These are phyloP conservation scores for Drosophila insularis DNA, from an alignment of 1,140 invertebrate genomes.

Conservation along the genomic window DNA sequence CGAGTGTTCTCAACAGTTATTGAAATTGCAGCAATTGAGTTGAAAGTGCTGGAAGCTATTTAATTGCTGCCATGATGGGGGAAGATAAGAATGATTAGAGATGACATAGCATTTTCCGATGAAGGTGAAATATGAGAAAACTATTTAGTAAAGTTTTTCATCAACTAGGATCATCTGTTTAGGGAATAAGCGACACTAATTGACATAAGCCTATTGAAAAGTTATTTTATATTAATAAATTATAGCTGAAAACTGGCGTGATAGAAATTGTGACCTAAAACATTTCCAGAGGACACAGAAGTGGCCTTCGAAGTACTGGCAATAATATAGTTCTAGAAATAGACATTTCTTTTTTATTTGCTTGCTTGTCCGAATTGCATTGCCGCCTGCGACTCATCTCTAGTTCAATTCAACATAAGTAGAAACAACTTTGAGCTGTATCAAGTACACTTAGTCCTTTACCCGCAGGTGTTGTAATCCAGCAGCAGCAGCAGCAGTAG, in stretches of 20 bases:
- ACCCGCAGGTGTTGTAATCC: slow-evolving; percentile 78
- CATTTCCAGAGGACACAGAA: too few relatives aligned
- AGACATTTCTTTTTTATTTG: background rate
- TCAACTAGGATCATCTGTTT: too few relatives aligned
- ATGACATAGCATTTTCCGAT: background rate
- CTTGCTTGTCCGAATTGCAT: background rate
- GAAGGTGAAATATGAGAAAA: background rate
- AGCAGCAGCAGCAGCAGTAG: slow-evolving; percentile 15
- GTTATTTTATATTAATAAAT: too few relatives aligned
- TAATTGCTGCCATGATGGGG: slow-evolving; percentile 54
- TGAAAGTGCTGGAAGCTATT: slow-evolving; percentile 68
- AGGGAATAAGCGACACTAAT: background rate
- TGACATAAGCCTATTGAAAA: too few relatives aligned
- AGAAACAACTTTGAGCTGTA: slow-evolving; percentile 13
- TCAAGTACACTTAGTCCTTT: slow-evolving; percentile 25
- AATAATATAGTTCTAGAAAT: background rate
- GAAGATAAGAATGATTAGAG: slow-evolving; percentile 8
- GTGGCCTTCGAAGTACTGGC: too few relatives aligned
- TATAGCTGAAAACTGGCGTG: too few relatives aligned
- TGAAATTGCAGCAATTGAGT: slow-evolving; percentile 75
- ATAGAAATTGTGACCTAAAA: too few relatives aligned
- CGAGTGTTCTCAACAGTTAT: slow-evolving; percentile 72
- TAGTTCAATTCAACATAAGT: slow-evolving; percentile 13
- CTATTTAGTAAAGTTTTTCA: background rate
- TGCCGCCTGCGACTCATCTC: background rate